Base-by-base conservation (phyloP, 2,113 vertebrate genomes). In the Scatophagus argus region DNA sequence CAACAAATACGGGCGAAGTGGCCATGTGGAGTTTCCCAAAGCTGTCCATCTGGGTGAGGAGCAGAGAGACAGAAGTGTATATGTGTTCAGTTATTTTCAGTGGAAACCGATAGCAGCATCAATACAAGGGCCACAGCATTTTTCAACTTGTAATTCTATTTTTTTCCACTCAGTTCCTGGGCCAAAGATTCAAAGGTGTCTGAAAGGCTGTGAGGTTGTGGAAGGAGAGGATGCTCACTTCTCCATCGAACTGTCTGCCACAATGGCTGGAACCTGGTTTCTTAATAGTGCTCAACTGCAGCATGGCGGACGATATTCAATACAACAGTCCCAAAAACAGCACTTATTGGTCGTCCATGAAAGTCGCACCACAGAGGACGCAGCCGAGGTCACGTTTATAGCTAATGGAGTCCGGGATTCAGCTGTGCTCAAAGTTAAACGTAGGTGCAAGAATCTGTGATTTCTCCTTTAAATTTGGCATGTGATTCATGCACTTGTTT, bases 1-100 rank as follows among this genome's bases (percentile, higher is more conserved):
- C 87, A 98, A 97, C 36, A 93, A 97, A 75, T 96, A 98, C 0
- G 97, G 97, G 51, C 93, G 94, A 52, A 98, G 97, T 8, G 89
- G 93, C 43, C 95, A 97, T 0, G 93, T 97, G 23, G 95, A 97
- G 86, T 99, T 99, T 78, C 95, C 96, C 0, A 95, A 95, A 54
- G 93, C 87, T 0, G 94, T 96, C 72, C 97, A 96, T 71, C 94
- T 99, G 0, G 96, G 97, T 99, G 63, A 86, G 87, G 21, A 65
- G 34, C 16, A 51, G 64, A 9, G 8, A 44, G 27, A 16, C 5
- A 73, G 1, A 61, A 21, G 2, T 16, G 16, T 8, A 60, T 3
- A 19, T 71, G 9, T 47, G 1, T 41, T 13, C 43, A 43, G 13
- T 16, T 4, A 43, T 16, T 7, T 4, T 19, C 43, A 44, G 39